Conservation (phyloP, 2,113 vertebrate genomes). For the Ondatra zibethicus region DNA sequence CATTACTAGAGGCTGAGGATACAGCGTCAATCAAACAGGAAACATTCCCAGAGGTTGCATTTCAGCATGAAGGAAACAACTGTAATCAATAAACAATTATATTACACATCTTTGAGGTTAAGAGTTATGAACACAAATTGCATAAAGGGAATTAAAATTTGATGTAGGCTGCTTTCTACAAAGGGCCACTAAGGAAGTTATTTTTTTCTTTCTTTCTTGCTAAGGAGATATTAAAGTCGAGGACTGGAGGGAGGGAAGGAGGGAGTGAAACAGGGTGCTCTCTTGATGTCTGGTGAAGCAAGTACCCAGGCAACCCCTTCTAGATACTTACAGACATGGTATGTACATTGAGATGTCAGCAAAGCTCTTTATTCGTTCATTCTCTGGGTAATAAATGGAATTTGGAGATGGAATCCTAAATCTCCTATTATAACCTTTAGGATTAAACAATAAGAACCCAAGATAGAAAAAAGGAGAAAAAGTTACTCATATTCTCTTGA, state of each 20-base stretch:
- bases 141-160: not conserved
- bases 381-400: not conserved
- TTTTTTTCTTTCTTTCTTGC: not conserved
- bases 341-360: not conserved
- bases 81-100: not conserved
- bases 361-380: not conserved
- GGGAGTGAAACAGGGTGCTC: accelerated
- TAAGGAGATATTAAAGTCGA: not conserved
- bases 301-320: not conserved
- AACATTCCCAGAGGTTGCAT: not conserved
- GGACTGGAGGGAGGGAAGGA: not conserved
- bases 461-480: constrained; percentile 18
- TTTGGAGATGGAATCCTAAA: constrained; percentile 17
- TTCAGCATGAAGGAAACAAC: constrained; percentile 26
- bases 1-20: not conserved
- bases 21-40: not conserved
- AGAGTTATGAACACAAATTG: not conserved
- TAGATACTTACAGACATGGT: not conserved
- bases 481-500: not conserved
- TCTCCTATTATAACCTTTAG: not conserved
- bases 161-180: not conserved
- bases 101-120: not conserved
- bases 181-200: not conserved
- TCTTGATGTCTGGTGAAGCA: not conserved
- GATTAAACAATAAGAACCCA: not conserved